These are phyloP conservation scores for Temnothorax unifasciatus DNA, from an alignment of 2,888 invertebrate genomes.

Conservation along the genomic window DNA sequence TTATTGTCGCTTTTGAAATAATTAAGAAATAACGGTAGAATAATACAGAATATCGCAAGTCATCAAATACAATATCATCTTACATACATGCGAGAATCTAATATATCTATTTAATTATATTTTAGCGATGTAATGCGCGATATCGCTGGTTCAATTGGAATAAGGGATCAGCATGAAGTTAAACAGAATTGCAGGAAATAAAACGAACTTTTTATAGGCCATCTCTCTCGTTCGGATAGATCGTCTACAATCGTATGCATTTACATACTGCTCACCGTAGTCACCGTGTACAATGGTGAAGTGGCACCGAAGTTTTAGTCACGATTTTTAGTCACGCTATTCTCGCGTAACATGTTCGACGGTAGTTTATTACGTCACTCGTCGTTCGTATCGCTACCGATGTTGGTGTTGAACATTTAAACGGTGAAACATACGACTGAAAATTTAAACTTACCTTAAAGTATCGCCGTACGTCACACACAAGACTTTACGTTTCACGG, in stretches of 20 bases:
- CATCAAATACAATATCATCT: background rate
- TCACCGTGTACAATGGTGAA: background rate
- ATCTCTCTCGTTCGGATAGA: background rate
- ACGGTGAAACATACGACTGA: background rate
- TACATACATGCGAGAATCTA: background rate
- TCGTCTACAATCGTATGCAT: constrained; percentile 1
- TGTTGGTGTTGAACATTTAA: constrained; percentile 18
- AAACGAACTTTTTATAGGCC: constrained; percentile 30
- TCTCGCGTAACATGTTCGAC: constrained; percentile 15
- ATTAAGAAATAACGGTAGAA: background rate
- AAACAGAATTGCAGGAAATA: constrained; percentile 19
- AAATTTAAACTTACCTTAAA: background rate
- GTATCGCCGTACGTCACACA: background rate
- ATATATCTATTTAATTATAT: constrained; percentile 9
- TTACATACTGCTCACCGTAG: background rate
- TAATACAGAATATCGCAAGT: background rate
- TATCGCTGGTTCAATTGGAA: constrained; percentile 3
- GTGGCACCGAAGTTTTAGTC: constrained; percentile 36
- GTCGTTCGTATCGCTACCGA: constrained; percentile 11
- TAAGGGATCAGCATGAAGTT: background rate
- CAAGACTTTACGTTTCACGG: background rate
- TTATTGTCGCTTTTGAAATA: background rate
- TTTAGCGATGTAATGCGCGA: background rate
- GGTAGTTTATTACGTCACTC: constrained; percentile 34
- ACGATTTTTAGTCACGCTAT: constrained; percentile 46